phyloP scores from a whole-genome alignment of 2,113 vertebrate genomes.

The Lampris incognitus region DNA sequence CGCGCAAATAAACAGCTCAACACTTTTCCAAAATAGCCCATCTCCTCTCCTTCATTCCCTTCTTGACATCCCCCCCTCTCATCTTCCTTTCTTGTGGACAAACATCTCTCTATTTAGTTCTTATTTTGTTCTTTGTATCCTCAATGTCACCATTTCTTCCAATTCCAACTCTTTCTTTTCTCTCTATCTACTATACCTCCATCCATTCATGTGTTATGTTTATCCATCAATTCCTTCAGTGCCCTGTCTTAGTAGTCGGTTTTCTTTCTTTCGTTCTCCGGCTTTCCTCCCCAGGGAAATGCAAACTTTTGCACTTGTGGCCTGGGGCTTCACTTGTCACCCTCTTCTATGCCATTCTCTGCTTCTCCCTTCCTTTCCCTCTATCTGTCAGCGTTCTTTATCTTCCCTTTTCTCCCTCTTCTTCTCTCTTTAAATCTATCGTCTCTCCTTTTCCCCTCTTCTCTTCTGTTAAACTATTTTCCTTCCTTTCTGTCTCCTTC shows the following conservation, averaged over 20 bases:
- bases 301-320: no score
- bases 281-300: neutral
- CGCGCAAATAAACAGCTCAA: conserved; percentile 93
- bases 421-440: no score
- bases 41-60: conserved; percentile 71
- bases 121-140: conserved; percentile 19
- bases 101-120: conserved; percentile 29
- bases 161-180: conserved; percentile 1
- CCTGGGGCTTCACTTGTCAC: no score
- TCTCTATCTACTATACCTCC: neutral
- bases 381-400: no score
- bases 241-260: neutral
- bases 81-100: conserved; percentile 56
- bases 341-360: no score
- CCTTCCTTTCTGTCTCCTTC: no score
- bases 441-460: no score
- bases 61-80: conserved; percentile 55
- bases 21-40: conserved; percentile 89
- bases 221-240: neutral
- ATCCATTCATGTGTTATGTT: neutral
- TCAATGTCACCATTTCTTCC: neutral
- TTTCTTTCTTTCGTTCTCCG: neutral
- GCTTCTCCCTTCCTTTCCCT: no score
- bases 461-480: no score
- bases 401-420: no score